A percentile compares a stretch with the other conserved stretches of the same genome.
Evolutionary conservation across 2,888 invertebrate genomes (phyloP).

Genomic region (Archips xylosteana): DNA sequence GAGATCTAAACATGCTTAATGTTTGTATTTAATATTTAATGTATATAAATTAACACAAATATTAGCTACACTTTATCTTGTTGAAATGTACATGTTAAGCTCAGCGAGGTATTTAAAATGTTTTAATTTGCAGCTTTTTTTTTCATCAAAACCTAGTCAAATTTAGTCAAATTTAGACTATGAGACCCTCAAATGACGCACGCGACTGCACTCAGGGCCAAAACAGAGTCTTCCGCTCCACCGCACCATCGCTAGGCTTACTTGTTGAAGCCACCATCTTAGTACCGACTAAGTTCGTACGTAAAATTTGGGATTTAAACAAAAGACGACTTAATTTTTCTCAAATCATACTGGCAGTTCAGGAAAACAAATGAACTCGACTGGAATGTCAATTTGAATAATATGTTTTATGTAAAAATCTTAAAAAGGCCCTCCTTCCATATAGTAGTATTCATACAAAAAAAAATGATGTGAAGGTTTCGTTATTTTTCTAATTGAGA

Average conservation of each 20-base stretch:
- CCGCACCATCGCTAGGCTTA: slow-evolving; percentile 78
- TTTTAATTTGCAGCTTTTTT: background rate
- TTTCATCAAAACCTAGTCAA: background rate
- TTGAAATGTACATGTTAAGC: background rate
- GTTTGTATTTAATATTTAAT: background rate
- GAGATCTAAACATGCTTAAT: background rate
- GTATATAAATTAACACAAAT: background rate
- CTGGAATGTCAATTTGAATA: background rate
- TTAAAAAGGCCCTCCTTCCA: too few relatives aligned
- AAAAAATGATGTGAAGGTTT: too few relatives aligned
- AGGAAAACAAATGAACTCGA: background rate
- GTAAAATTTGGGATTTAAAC: too few relatives aligned
- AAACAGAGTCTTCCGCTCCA: slow-evolving; percentile 73
- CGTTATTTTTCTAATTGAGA: too few relatives aligned
- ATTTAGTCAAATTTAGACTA: background rate
- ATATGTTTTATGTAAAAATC: background rate
- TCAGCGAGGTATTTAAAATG: background rate
- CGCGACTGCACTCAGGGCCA: slow-evolving; percentile 44
- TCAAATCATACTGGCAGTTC: background rate
- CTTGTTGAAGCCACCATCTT: slow-evolving; percentile 41
- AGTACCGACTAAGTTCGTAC: background rate
- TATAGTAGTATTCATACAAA: too few relatives aligned
- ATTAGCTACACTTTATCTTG: background rate
- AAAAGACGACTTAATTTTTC: background rate
- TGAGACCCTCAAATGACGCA: slow-evolving; percentile 14